Conservation (phyloP, 2,888 invertebrate species). For the Standfussiana lucernea region DNA sequence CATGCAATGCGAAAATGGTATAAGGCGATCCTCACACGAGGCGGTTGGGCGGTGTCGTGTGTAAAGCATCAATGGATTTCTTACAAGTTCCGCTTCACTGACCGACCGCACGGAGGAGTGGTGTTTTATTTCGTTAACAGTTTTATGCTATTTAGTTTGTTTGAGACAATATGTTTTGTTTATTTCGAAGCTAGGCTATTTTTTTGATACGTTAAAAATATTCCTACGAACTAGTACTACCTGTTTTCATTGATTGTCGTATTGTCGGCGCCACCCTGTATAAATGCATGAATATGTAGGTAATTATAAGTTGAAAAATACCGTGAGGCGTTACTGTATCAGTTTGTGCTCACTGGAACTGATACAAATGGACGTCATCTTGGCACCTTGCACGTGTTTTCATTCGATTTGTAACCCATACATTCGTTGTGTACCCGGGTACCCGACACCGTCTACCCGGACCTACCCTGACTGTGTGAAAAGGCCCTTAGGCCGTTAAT, state of each 20-base stretch:
- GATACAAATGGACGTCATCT: neutral
- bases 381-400: neutral
- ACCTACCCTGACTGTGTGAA: constrained; percentile 12
- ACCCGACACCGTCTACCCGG: neutral
- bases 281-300: too few relatives aligned
- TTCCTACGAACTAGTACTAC: too few relatives aligned
- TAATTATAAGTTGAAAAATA: neutral
- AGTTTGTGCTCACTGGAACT: neutral
- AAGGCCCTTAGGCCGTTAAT: constrained; percentile 11
- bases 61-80: too few relatives aligned
- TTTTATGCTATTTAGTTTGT: too few relatives aligned
- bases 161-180: too few relatives aligned
- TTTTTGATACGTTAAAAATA: too few relatives aligned
- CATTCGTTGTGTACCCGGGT: neutral
- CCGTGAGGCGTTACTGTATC: neutral
- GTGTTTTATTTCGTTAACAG: too few relatives aligned
- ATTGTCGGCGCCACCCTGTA: too few relatives aligned
- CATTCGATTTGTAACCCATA: neutral
- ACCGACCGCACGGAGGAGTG: too few relatives aligned
- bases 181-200: too few relatives aligned
- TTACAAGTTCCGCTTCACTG: too few relatives aligned
- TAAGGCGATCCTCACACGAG: neutral
- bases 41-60: neutral
- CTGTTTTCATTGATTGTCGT: too few relatives aligned
- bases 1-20: constrained; percentile 11